Conservation (phyloP, 2,113 vertebrate species). For the Alaudala cheleensis region DNA sequence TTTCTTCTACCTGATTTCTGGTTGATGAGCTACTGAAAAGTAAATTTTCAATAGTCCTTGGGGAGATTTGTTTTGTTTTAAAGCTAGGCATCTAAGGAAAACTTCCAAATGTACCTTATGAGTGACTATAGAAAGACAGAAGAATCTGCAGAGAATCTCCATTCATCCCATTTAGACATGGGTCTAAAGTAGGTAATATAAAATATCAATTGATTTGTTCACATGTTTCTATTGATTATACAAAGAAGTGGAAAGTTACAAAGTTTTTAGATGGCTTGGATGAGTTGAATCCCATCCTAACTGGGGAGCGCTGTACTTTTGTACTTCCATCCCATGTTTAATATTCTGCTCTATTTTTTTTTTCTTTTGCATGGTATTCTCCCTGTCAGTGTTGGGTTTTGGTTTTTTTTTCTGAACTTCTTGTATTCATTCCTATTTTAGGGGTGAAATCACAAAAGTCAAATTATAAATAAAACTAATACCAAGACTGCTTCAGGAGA, state of each 20-base stretch:
- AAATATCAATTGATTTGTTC: neutral
- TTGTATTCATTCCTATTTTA: neutral
- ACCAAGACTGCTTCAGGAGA: neutral
- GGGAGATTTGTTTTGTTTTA: neutral
- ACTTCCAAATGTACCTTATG: neutral
- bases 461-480: neutral
- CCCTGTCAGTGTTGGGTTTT: neutral
- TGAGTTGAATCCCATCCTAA: neutral
- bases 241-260: neutral
- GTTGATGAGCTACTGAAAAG: neutral
- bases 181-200: neutral
- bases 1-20: neutral
- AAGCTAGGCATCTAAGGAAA: neutral
- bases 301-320: neutral
- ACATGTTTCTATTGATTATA: neutral
- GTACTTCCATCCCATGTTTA: neutral
- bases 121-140: neutral
- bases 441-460: neutral
- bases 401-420: fast-evolving
- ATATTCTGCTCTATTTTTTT: neutral
- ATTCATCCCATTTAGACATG: neutral
- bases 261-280: neutral
- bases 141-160: neutral
- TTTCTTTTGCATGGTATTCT: neutral
- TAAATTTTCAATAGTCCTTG: neutral